Evolutionary conservation across 2,113 vertebrate genomes (phyloP), one percentile per base, ranked within the genome.

Genomic region (Chionodraco myersi): DNA sequence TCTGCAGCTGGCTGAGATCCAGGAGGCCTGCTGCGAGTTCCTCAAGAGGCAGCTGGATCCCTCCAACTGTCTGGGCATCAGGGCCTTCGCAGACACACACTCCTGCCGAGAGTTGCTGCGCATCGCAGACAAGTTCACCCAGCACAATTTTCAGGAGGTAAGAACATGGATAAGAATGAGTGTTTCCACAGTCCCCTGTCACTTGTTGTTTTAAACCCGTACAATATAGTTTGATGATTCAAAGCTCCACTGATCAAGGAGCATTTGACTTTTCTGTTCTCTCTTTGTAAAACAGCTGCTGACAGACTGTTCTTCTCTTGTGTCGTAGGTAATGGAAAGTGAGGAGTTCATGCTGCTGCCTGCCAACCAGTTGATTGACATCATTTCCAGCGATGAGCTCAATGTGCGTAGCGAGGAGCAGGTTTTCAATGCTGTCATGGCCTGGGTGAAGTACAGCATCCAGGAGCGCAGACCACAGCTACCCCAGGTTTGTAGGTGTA

Each of bases 401-500:
- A 99, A 99, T 0, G 98, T 99, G 53, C 97, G 97, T 49, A 99
- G 98, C 0, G 98, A 99, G 70, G 98, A 99, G 89, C 98, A 99
- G 88, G 98, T 99, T 66, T 99, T 99, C 92, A 99, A 96, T 0
- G 98, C 98, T 0, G 98, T 99, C 75, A 99, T 99, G 97, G 97
- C 98, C 66, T 99, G 98, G 98, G 97, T 99, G 64, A 99, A 99
- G 76, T 99, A 99, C 92, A 99, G 98, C 93, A 99, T 99, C 89
- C 98, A 99, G 88, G 98, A 99, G 64, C 95, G 98, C 53, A 94
- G 98, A 26, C 98, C 96, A 8, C 98, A 99, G 85, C 94, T 99
- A 10, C 97, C 98, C 13, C 98, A 99, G 97, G 98, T 99, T 79
- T 72, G 75, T 72, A 9, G 2, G 14, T 14, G 2, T 8, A 34